phyloP scores from a whole-genome alignment of 1,140 invertebrate genomes.

The Leptinotarsa lineolata region DNA sequence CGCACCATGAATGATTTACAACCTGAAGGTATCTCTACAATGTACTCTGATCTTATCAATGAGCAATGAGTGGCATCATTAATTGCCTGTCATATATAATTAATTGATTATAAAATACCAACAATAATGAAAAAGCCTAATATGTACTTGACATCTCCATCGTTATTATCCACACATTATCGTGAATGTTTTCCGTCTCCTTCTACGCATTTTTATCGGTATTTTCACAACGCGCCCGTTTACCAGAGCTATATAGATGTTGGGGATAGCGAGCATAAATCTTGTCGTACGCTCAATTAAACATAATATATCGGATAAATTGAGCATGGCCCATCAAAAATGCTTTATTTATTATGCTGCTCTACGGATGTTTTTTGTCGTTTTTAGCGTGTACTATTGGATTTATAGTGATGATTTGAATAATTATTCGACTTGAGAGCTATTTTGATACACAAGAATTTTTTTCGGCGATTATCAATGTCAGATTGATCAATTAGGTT shows the following conservation, averaged over 20 bases:
- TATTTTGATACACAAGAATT: slow-evolving; percentile 4
- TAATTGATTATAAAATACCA: too few relatives aligned
- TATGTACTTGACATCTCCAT: background rate
- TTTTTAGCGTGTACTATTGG: slow-evolving; percentile 21
- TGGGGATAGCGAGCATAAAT: slow-evolving; percentile 41
- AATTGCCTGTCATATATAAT: too few relatives aligned
- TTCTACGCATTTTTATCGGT: background rate
- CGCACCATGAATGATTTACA: too few relatives aligned
- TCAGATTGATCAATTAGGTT: background rate
- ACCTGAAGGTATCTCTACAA: too few relatives aligned
- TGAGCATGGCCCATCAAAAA: slow-evolving; percentile 45
- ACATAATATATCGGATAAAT: slow-evolving; percentile 50
- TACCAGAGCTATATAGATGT: slow-evolving; percentile 9
- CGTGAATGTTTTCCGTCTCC: slow-evolving; percentile 1
- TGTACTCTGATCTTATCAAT: too few relatives aligned
- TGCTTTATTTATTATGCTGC: slow-evolving; percentile 39
- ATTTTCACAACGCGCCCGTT: slow-evolving; percentile 13
- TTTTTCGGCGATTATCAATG: background rate
- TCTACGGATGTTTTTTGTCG: slow-evolving; percentile 37
- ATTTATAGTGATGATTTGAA: slow-evolving; percentile 37
- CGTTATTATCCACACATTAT: background rate
- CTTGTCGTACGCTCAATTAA: slow-evolving; percentile 53
- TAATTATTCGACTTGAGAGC: slow-evolving; percentile 17
- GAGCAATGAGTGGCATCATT: too few relatives aligned
- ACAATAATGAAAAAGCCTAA: background rate